These are phyloP conservation scores for Brachystomella parvula DNA, from an alignment of 1,140 invertebrate species.

Conservation along the genomic window DNA sequence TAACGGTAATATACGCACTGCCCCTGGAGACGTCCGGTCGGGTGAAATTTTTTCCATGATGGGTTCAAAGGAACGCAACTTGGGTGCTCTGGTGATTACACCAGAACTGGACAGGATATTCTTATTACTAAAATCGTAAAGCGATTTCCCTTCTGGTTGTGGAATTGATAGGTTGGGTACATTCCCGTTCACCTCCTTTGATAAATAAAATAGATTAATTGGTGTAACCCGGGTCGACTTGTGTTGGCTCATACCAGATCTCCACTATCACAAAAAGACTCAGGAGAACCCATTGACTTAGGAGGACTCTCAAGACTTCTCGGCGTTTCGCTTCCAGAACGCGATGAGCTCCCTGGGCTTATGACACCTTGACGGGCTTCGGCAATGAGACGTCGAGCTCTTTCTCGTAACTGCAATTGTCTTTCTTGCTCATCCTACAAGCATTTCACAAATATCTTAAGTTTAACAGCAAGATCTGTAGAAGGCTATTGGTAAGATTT, in stretches of 20 bases:
- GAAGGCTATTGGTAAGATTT: no score
- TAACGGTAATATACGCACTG: not conserved
- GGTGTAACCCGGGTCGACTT: not conserved
- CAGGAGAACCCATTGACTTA: constrained; percentile 18
- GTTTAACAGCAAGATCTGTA: no score
- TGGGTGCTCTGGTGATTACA: constrained; percentile 21
- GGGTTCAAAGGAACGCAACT: constrained; percentile 33
- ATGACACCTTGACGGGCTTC: constrained; percentile 64
- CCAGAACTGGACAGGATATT: not conserved
- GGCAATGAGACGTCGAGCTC: constrained; percentile 78
- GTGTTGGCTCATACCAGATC: no score
- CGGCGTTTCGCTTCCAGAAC: constrained; percentile 30
- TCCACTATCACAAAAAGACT: constrained; percentile 36
- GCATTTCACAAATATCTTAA: constrained; percentile 1
- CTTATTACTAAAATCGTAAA: not conserved
- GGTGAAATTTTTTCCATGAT: constrained; percentile 37
- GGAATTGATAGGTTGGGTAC: constrained; percentile 10
- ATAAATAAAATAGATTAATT: constrained; percentile 12
- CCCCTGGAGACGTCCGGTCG: constrained; percentile 15
- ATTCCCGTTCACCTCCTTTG: constrained; percentile 39
- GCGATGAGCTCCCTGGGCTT: constrained; percentile 41
- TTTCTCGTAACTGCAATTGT: constrained; percentile 71
- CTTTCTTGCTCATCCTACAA: constrained; percentile 66
- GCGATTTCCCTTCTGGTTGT: not conserved
- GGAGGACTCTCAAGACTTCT: constrained; percentile 30